These are phyloP conservation scores for Rhagoletis pomonella DNA, from an alignment of 1,140 invertebrate species.

Conservation along the genomic window DNA sequence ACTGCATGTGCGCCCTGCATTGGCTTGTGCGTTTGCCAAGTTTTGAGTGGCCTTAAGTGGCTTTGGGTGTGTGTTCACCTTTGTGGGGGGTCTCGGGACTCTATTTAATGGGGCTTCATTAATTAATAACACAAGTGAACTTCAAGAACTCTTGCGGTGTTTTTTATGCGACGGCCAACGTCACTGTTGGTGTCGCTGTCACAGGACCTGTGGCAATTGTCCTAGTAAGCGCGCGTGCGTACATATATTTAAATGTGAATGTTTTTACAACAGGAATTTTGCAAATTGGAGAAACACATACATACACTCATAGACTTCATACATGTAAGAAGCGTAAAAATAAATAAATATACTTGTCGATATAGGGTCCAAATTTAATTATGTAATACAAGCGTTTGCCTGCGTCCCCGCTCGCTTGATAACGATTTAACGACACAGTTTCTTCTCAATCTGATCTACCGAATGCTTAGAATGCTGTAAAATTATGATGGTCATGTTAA, in stretches of 20 bases:
- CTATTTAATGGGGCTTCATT: slow-evolving; percentile 47
- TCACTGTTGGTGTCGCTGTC: not conserved
- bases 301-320: too few species aligned
- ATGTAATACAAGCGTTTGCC: too few species aligned
- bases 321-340: too few species aligned
- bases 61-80: not conserved
- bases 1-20: not conserved
- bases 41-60: slow-evolving; percentile 40
- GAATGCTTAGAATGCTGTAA: too few species aligned
- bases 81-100: not conserved
- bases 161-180: slow-evolving; percentile 1
- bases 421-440: too few species aligned
- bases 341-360: too few species aligned
- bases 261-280: not conserved
- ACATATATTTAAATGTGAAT: not conserved
- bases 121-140: slow-evolving; percentile 47
- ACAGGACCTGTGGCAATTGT: not conserved
- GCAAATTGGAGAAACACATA: not conserved
- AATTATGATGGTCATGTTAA: too few species aligned
- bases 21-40: not conserved
- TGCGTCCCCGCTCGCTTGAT: too few species aligned
- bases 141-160: slow-evolving; percentile 38
- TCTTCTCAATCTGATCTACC: too few species aligned
- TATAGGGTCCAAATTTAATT: too few species aligned
- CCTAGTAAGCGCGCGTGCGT: not conserved